Conservation (phyloP, 2,797 vertebrate genomes). For the Rhinogobio ventralis region DNA sequence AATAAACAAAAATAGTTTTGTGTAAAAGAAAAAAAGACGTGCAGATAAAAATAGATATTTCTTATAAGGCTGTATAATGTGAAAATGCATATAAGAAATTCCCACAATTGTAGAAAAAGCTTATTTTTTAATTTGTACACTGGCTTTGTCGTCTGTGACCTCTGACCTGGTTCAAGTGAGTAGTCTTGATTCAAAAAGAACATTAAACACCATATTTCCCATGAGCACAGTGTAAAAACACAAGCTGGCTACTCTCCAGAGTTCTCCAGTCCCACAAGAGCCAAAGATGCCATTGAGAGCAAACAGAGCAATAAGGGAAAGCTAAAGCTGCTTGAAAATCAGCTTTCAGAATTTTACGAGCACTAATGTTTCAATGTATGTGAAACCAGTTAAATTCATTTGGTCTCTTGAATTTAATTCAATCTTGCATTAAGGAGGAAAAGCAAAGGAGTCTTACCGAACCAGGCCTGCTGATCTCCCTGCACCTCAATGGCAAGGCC, state of each 20-base stretch:
- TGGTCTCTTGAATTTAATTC: not conserved
- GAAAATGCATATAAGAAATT: not conserved
- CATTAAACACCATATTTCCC: slow-evolving; percentile 26
- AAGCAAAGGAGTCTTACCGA: slow-evolving; percentile 83
- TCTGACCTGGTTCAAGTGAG: slow-evolving; percentile 3
- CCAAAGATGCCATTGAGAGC: not conserved
- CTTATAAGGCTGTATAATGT: not conserved
- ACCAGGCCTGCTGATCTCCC: slow-evolving; percentile 98
- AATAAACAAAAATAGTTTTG: not conserved
- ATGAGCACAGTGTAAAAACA: slow-evolving; percentile 20
- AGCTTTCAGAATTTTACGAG: not conserved
- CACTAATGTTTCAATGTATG: not conserved
- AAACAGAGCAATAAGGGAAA: slow-evolving; percentile 8
- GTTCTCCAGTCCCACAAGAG: slow-evolving; percentile 14
- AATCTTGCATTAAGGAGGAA: not conserved
- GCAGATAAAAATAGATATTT: not conserved
- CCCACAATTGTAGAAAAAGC: not conserved
- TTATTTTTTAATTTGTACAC: slow-evolving; percentile 5
- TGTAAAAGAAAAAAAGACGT: not conserved
- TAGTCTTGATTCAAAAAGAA: slow-evolving; percentile 22
- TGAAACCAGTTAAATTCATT: not conserved
- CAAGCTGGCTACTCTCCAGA: slow-evolving; percentile 21
- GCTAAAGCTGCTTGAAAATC: not conserved
- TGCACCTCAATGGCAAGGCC: slow-evolving; percentile 98
- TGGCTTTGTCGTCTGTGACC: slow-evolving; percentile 30